Evolutionary conservation across 2,113 vertebrate species (phyloP).

Genomic region (Xiphias gladius): DNA sequence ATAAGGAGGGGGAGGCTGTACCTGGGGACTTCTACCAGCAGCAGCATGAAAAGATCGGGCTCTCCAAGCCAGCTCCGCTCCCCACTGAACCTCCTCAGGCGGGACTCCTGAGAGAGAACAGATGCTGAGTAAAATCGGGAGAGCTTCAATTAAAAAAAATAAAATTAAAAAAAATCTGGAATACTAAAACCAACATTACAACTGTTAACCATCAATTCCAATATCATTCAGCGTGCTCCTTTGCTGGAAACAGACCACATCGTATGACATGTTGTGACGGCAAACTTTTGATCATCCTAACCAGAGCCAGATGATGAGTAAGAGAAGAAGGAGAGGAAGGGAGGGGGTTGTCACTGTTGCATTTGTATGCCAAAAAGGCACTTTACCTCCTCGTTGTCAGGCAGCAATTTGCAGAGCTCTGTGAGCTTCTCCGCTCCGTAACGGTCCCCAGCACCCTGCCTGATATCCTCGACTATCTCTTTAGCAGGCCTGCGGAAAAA

Average conservation of each 20-base stretch:
- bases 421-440: slow-evolving; percentile 85
- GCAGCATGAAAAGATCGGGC: slow-evolving; percentile 85
- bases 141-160: slow-evolving; percentile 14
- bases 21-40: slow-evolving; percentile 85
- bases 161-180: slow-evolving; percentile 7
- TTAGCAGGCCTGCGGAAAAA: slow-evolving; percentile 77
- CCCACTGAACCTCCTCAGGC: slow-evolving; percentile 80
- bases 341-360: slow-evolving; percentile 18
- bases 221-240: slow-evolving; percentile 41
- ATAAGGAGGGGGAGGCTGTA: slow-evolving; percentile 39
- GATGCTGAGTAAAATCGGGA: slow-evolving; percentile 38
- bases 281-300: slow-evolving; percentile 76
- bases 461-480: slow-evolving; percentile 85
- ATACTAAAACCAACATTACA: slow-evolving; percentile 32
- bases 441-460: slow-evolving; percentile 77
- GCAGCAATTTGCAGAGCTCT: slow-evolving; percentile 86
- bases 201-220: slow-evolving; percentile 48
- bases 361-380: slow-evolving; percentile 39
- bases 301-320: slow-evolving; percentile 68
- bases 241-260: slow-evolving; percentile 63
- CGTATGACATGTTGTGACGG: slow-evolving; percentile 64
- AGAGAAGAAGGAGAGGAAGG: background rate
- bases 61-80: slow-evolving; percentile 82
- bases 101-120: slow-evolving; percentile 79
- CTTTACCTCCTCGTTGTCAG: slow-evolving; percentile 85